A percentile compares a stretch with the other conserved stretches of the same genome.
phyloP scores from a whole-genome alignment of 2,797 vertebrate species.

The Hylomyscus alleni region DNA sequence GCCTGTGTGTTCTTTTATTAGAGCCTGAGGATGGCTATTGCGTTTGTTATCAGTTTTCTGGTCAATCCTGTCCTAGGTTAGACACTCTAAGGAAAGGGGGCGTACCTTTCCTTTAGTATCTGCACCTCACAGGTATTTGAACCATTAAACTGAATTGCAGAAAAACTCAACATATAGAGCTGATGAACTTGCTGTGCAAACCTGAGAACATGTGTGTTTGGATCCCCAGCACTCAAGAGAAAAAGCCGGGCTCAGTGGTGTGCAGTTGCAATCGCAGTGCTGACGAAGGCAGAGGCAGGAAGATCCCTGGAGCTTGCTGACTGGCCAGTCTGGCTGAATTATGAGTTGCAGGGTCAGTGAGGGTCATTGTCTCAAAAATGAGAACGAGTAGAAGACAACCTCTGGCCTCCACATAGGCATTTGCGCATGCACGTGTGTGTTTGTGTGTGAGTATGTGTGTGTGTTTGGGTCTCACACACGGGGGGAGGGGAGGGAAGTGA shows the following conservation, averaged over 20 bases:
- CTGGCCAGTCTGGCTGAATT: fast-evolving
- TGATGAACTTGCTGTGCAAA: background rate
- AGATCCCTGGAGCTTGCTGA: background rate
- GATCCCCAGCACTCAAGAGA: background rate
- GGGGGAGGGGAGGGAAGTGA: too few relatives aligned
- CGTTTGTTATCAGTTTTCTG: background rate
- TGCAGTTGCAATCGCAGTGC: background rate
- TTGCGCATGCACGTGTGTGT: background rate
- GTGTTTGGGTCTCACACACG: too few relatives aligned
- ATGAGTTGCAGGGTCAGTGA: background rate
- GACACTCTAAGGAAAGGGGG: background rate
- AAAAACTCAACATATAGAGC: background rate
- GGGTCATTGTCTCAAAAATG: background rate
- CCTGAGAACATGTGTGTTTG: background rate
- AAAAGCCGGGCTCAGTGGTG: background rate
- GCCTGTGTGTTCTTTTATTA: background rate
- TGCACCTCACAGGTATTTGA: background rate
- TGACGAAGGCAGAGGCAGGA: background rate
- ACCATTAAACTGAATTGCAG: background rate
- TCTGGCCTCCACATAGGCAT: background rate
- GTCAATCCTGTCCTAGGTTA: background rate
- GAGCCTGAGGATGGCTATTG: fast-evolving
- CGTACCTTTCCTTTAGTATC: background rate
- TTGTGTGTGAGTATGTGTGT: too few relatives aligned
- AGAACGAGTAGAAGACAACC: background rate